Percentiles rank a stretch among this genome's conserved stretches.
phyloP scores from a whole-genome alignment of 2,888 invertebrate genomes.

The Drosophila fungiperda region DNA sequence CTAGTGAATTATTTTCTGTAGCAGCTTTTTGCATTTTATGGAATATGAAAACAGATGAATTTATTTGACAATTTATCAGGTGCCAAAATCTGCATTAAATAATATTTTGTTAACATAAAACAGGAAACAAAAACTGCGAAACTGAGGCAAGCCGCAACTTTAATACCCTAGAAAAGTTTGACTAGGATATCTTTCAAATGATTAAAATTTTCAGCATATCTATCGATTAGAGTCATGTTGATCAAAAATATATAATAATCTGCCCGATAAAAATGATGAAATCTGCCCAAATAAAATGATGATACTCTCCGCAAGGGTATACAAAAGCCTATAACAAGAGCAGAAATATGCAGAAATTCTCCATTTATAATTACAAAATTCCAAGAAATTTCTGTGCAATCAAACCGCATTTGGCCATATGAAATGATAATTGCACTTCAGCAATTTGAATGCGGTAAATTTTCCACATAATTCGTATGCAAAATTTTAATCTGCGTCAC shows the following conservation, averaged over 20 bases:
- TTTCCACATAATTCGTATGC: background rate
- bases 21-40: too few species aligned
- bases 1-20: background rate
- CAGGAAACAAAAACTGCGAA: background rate
- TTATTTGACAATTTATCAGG: background rate
- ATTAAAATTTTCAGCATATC: too few species aligned
- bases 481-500: background rate
- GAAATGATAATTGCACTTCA: too few species aligned
- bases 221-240: background rate
- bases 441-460: background rate
- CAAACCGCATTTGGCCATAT: background rate
- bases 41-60: background rate
- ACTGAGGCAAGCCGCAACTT: background rate
- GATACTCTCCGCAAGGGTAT: background rate
- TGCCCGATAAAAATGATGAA: background rate
- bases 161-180: background rate
- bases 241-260: background rate
- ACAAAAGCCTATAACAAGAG: background rate
- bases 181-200: too few species aligned
- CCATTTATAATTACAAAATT: background rate
- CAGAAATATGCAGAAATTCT: background rate
- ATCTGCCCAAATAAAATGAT: background rate
- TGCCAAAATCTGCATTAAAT: background rate
- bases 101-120: background rate
- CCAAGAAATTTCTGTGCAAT: background rate